Evolutionary conservation across 2,888 invertebrate species (phyloP).

Genomic region (Temnothorax unifasciatus): DNA sequence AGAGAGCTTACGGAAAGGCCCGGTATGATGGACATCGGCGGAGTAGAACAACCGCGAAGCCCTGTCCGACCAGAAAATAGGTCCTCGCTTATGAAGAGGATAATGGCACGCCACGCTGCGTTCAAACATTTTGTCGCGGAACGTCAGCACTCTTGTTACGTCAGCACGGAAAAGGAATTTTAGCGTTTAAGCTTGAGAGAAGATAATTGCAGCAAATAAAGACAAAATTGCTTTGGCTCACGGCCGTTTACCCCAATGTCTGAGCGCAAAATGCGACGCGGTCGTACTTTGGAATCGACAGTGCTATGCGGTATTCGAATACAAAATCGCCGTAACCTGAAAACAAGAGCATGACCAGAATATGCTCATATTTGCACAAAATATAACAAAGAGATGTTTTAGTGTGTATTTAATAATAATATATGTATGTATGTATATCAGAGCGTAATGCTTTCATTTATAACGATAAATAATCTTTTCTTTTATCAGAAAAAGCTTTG

Average conservation of each 20-base stretch:
- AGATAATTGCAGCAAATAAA: slow-evolving; percentile 34
- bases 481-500: neutral
- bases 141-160: slow-evolving; percentile 20
- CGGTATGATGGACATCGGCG: slow-evolving; percentile 21
- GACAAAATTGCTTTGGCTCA: slow-evolving; percentile 50
- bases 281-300: neutral
- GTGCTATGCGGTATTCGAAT: neutral
- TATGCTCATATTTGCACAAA: slow-evolving; percentile 7
- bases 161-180: neutral
- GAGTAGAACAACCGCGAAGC: slow-evolving; percentile 25
- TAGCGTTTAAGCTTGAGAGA: neutral
- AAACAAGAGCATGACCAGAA: neutral
- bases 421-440: neutral
- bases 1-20: slow-evolving; percentile 11
- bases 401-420: neutral
- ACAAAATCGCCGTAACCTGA: neutral
- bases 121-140: slow-evolving; percentile 54
- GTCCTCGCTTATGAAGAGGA: slow-evolving; percentile 27
- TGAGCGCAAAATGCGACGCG: neutral
- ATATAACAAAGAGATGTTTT: neutral
- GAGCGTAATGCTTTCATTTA: neutral
- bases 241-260: neutral
- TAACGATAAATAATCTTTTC: neutral
- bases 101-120: slow-evolving; percentile 50
- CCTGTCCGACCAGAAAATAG: slow-evolving; percentile 54